Evolutionary conservation across 92 coral and sea anemone species (phyloP).

Genomic region (Siderastrea radians): DNA sequence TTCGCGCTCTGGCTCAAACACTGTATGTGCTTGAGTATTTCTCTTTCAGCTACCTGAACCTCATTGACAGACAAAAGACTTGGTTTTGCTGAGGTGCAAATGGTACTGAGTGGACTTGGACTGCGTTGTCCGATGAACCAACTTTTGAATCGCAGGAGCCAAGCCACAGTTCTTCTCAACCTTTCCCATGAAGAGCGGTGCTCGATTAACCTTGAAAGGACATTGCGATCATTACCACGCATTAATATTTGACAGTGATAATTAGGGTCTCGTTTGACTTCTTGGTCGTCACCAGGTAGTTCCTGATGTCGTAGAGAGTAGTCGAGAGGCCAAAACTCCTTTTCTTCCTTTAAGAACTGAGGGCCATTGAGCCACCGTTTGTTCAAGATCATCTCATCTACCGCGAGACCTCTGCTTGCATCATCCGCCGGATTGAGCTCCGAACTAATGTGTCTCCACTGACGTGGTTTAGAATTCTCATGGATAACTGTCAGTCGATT

Average conservation of each 20-base stretch:
- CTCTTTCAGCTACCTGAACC: slow-evolving; percentile 32
- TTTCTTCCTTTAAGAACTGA: slow-evolving; percentile 25
- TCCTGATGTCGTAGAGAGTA: neutral
- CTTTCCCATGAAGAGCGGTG: slow-evolving; percentile 30
- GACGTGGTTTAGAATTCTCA: slow-evolving; percentile 7
- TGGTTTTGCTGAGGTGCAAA: too few species aligned
- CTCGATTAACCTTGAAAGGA: neutral
- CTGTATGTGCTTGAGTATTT: slow-evolving; percentile 20
- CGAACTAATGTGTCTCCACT: slow-evolving; percentile 43
- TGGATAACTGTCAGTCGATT: slow-evolving; percentile 39
- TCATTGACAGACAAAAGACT: slow-evolving; percentile 8
- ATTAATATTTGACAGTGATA: neutral
- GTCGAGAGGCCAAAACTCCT: slow-evolving; percentile 31
- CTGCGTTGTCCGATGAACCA: neutral
- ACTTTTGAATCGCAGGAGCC: slow-evolving; percentile 19
- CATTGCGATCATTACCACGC: neutral
- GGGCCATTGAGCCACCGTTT: slow-evolving; percentile 27
- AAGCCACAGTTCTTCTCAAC: slow-evolving; percentile 27
- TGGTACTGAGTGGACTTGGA: neutral
- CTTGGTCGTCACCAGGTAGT: slow-evolving; percentile 22
- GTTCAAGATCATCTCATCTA: neutral
- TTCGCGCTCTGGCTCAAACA: too few species aligned
- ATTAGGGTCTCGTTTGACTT: slow-evolving; percentile 19
- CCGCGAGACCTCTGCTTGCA: slow-evolving; percentile 16
- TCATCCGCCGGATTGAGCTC: slow-evolving; percentile 53